A percentile compares a stretch with the other conserved stretches of the same genome.
These are phyloP conservation scores for Drosophila orena DNA, from an alignment of 1,140 invertebrate species.

Conservation along the genomic window DNA sequence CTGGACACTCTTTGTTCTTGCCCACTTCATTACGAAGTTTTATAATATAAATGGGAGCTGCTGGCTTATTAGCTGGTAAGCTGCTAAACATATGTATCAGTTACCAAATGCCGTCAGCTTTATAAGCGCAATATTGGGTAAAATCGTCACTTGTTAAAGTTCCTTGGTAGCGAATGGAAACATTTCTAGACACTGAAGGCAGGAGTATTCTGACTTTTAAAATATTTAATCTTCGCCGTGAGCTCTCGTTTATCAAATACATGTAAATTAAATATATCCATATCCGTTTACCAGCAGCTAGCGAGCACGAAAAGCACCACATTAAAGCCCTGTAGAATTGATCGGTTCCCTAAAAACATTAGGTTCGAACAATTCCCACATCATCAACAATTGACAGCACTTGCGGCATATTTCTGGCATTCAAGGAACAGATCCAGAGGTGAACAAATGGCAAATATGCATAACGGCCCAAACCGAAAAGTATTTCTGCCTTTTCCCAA, in stretches of 20 bases:
- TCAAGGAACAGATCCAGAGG: conserved; percentile 30
- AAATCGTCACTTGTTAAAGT: too few species aligned
- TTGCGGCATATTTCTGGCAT: conserved; percentile 66
- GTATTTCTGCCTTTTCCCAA: conserved; percentile 30
- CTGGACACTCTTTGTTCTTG: not conserved
- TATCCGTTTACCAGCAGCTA: not conserved
- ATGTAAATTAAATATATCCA: not conserved
- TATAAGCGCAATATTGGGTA: too few species aligned
- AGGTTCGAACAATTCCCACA: conserved; percentile 54
- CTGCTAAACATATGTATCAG: too few species aligned
- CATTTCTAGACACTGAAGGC: too few species aligned
- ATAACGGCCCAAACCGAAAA: conserved; percentile 65
- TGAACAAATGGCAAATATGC: conserved; percentile 69
- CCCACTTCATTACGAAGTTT: not conserved
- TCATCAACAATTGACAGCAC: conserved; percentile 76
- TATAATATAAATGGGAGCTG: too few species aligned
- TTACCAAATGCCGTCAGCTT: too few species aligned
- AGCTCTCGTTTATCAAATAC: too few species aligned
- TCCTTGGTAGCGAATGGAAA: too few species aligned
- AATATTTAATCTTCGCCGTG: too few species aligned
- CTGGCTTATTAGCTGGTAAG: too few species aligned
- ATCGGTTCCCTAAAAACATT: conserved; percentile 4
- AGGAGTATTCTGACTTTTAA: too few species aligned
- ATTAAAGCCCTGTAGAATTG: not conserved
- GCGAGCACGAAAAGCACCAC: not conserved